Conservation (phyloP, 2,797 vertebrate species). For the Austrolebias charrua region DNA sequence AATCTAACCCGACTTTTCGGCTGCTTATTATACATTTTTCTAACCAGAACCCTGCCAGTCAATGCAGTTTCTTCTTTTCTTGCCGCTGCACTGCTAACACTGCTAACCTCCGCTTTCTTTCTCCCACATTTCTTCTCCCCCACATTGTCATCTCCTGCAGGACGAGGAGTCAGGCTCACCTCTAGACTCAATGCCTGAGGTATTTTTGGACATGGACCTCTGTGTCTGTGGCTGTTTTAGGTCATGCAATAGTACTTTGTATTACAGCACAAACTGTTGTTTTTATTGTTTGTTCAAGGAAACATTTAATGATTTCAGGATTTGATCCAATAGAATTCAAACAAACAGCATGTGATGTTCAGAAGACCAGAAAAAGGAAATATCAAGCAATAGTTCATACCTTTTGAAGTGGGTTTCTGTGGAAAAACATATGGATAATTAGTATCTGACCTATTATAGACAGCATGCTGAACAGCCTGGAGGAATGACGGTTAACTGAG, state of each 20-base stretch:
- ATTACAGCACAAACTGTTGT: constrained; percentile 35
- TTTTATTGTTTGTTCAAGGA: constrained; percentile 44
- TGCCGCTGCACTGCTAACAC: constrained; percentile 35
- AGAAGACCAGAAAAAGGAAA: constrained; percentile 7
- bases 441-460: no score
- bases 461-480: no score
- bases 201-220: constrained; percentile 69
- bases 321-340: constrained; percentile 35
- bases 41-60: constrained; percentile 22
- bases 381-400: no score
- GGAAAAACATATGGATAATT: no score
- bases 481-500: no score
- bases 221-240: constrained; percentile 53
- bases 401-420: no score
- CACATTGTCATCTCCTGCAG: constrained; percentile 59
- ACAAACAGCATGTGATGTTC: constrained; percentile 46
- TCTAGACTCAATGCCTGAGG: constrained; percentile 81
- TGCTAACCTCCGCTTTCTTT: constrained; percentile 50
- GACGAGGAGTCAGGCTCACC: constrained; percentile 78
- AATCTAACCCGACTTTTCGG: constrained; percentile 39
- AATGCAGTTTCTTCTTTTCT: constrained; percentile 40
- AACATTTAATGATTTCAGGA: constrained; percentile 44
- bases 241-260: constrained; percentile 40
- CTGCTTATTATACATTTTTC: constrained; percentile 13
- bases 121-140: constrained; percentile 38